Evolutionary conservation across 2,888 invertebrate genomes (phyloP).

Genomic region (Eudasyphora cyanicolor): DNA sequence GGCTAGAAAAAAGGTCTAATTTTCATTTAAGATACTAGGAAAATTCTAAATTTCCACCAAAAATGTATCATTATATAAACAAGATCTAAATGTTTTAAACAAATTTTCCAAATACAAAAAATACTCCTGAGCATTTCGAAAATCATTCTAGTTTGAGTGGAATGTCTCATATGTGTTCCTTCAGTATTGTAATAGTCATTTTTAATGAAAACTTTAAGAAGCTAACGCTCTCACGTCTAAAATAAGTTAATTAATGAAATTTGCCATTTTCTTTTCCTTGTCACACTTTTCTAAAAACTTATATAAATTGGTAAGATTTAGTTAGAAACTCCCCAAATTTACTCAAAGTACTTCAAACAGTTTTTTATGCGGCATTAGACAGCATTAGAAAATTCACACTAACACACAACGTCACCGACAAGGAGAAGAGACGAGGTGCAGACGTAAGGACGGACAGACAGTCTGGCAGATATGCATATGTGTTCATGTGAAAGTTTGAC

Average conservation of each 20-base stretch:
- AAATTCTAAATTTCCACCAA: too few relatives aligned
- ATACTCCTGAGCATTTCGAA: not conserved
- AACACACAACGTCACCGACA: not conserved
- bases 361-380: conserved; percentile 13
- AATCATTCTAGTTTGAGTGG: too few relatives aligned
- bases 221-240: not conserved
- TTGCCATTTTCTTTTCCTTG: conserved; percentile 4
- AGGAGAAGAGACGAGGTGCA: not conserved
- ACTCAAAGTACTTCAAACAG: not conserved
- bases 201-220: not conserved
- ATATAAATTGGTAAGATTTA: conserved; percentile 18
- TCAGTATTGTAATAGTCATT: not conserved
- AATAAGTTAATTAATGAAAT: conserved; percentile 51
- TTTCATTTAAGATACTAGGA: too few relatives aligned
- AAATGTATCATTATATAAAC: too few relatives aligned
- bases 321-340: conserved; percentile 4
- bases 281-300: not conserved
- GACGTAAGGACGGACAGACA: conserved; percentile 15
- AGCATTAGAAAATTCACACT: conserved; percentile 26
- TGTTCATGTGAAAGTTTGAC: conserved; percentile 71
- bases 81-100: too few relatives aligned
- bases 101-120: too few relatives aligned
- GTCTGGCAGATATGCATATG: not conserved
- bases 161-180: not conserved
- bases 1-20: too few relatives aligned